phyloP scores from a whole-genome alignment of 2,113 vertebrate species.

The Chaenogobius annularis region DNA sequence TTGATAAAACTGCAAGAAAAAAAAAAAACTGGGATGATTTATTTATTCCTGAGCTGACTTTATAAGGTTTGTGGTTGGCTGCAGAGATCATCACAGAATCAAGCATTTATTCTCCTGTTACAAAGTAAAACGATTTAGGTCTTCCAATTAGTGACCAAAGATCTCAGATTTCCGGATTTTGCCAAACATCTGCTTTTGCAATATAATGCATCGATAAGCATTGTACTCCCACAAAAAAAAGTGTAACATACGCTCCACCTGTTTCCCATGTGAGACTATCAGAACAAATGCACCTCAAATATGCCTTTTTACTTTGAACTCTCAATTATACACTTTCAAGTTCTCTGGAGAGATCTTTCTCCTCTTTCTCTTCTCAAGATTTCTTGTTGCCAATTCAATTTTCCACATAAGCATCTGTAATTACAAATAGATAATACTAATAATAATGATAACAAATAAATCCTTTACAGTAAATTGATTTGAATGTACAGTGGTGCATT shows the following conservation, averaged over 20 bases:
- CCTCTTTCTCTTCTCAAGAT: neutral
- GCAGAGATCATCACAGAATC: neutral
- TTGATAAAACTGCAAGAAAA: neutral
- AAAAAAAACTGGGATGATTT: neutral
- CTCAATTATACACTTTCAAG: too few relatives aligned
- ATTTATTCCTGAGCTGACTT: neutral
- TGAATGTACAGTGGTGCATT: neutral
- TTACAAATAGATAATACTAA: neutral
- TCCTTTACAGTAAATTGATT: neutral
- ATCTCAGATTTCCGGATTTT: neutral
- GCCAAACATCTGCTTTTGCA: conserved; percentile 4
- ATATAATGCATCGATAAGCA: neutral
- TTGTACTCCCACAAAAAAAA: neutral
- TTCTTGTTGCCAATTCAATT: neutral
- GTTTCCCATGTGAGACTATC: conserved; percentile 44
- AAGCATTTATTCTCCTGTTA: neutral
- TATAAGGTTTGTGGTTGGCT: neutral
- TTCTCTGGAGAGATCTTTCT: too few relatives aligned
- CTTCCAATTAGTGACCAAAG: neutral
- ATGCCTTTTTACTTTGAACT: too few relatives aligned
- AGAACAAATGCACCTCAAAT: too few relatives aligned
- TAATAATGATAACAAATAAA: neutral
- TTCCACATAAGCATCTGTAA: too few relatives aligned
- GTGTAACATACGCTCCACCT: neutral
- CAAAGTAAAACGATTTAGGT: neutral